Percentiles rank a stretch among this genome's conserved stretches.
phyloP scores from a whole-genome alignment of 2,888 invertebrate genomes.

The Tachina grossa region DNA sequence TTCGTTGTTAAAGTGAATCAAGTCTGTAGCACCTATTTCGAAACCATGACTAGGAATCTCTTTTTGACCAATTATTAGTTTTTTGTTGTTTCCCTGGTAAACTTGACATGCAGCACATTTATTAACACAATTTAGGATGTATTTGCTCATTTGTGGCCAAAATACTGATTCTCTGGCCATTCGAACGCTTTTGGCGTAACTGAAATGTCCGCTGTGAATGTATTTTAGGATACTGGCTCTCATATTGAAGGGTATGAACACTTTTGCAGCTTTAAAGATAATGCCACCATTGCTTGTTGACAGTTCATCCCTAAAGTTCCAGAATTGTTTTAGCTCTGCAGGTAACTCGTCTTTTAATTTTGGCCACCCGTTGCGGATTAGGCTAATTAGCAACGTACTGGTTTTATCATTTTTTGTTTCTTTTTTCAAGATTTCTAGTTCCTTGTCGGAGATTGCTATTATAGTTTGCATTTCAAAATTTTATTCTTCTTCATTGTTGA shows the following conservation, averaged over 20 bases:
- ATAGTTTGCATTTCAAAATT: constrained; percentile 5
- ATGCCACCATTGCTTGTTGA: constrained; percentile 15
- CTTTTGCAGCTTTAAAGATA: constrained; percentile 15
- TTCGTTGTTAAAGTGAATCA: constrained; percentile 20
- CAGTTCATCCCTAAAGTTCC: neutral
- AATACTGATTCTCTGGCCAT: neutral
- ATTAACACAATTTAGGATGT: neutral
- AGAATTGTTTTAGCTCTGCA: neutral
- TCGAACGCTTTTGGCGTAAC: neutral
- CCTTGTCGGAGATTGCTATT: neutral
- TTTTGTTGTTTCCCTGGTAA: neutral
- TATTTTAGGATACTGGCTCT: constrained; percentile 5
- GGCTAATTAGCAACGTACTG: neutral
- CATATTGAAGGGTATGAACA: neutral
- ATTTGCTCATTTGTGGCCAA: neutral
- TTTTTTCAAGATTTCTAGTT: neutral
- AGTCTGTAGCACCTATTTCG: constrained; percentile 13
- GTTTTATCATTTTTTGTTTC: constrained; percentile 3
- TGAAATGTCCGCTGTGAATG: constrained; percentile 24
- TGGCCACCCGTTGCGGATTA: too few species aligned
- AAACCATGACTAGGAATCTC: constrained; percentile 5
- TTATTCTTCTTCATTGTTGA: neutral
- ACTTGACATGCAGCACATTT: neutral
- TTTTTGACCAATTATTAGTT: neutral
- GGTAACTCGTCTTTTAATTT: neutral